Conservation (phyloP, 2,113 vertebrate species). For the Chaetorhynchus papuensis region DNA sequence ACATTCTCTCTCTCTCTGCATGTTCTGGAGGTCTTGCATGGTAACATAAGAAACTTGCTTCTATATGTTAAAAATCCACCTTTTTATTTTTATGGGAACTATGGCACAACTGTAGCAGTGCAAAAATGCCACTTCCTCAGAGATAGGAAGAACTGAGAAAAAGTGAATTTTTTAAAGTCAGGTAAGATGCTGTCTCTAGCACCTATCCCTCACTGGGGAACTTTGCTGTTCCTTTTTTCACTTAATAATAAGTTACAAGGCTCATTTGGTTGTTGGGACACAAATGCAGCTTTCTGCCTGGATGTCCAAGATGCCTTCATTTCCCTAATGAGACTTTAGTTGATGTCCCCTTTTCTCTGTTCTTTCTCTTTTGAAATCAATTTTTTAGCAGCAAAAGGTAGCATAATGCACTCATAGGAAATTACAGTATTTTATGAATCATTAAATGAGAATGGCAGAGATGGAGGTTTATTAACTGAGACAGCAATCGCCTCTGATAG, state of each 20-base stretch:
- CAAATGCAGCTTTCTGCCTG: background rate
- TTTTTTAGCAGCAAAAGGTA: background rate
- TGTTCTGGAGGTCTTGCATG: background rate
- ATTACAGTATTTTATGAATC: constrained; percentile 24
- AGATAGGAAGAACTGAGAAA: background rate
- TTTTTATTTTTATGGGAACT: background rate
- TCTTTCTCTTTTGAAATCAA: background rate
- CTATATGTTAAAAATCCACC: background rate
- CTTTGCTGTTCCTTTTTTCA: background rate
- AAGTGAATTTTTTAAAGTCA: background rate
- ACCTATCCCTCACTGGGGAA: background rate
- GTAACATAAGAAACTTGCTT: background rate
- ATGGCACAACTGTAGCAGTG: background rate
- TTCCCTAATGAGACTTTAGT: background rate
- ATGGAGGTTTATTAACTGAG: background rate
- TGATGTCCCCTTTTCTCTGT: background rate
- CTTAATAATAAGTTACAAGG: background rate
- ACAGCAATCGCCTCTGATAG: background rate
- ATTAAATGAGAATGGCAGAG: background rate
- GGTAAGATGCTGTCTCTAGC: background rate
- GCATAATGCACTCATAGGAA: background rate
- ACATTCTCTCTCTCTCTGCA: background rate
- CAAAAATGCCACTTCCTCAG: background rate
- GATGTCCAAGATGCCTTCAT: background rate
- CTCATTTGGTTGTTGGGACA: background rate